Conservation (phyloP, 2,888 invertebrate species). For the Perizoma affinitatum region DNA sequence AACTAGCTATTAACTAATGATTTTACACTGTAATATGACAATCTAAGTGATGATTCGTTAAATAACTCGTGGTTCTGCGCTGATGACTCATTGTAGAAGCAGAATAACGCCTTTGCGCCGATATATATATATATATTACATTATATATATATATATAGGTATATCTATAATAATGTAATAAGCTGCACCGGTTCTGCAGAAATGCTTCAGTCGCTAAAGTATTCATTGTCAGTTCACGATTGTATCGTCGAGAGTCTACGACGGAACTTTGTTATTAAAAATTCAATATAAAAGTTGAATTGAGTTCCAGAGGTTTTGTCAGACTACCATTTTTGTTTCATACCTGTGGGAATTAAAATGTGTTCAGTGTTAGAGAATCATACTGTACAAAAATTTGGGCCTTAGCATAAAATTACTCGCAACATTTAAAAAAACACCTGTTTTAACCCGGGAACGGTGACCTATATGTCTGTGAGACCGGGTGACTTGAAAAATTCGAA, state of each 20-base stretch:
- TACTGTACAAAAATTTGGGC: neutral
- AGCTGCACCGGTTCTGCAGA: slow-evolving; percentile 6
- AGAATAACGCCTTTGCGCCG: too few relatives aligned
- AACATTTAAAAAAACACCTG: too few relatives aligned
- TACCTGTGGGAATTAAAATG: slow-evolving; percentile 21
- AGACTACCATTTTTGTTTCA: slow-evolving; percentile 21
- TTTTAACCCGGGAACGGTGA: too few relatives aligned
- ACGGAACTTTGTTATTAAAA: slow-evolving; percentile 40
- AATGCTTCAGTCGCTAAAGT: slow-evolving; percentile 17
- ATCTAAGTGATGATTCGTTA: too few relatives aligned
- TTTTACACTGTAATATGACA: too few relatives aligned
- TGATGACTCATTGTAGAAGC: too few relatives aligned
- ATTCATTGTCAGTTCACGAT: slow-evolving; percentile 28
- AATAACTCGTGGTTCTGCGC: too few relatives aligned
- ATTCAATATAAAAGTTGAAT: slow-evolving; percentile 43
- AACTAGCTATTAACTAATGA: too few relatives aligned
- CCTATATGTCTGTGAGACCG: too few relatives aligned
- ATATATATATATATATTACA: too few relatives aligned
- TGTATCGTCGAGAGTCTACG: slow-evolving; percentile 28
- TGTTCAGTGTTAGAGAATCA: neutral
- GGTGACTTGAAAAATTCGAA: too few relatives aligned
- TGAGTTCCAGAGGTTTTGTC: slow-evolving; percentile 32
- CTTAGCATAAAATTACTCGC: too few relatives aligned
- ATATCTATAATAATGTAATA: neutral
- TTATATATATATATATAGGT: neutral